Evolutionary conservation across 2,113 vertebrate genomes (phyloP).

Genomic region (Rhipidura dahli): DNA sequence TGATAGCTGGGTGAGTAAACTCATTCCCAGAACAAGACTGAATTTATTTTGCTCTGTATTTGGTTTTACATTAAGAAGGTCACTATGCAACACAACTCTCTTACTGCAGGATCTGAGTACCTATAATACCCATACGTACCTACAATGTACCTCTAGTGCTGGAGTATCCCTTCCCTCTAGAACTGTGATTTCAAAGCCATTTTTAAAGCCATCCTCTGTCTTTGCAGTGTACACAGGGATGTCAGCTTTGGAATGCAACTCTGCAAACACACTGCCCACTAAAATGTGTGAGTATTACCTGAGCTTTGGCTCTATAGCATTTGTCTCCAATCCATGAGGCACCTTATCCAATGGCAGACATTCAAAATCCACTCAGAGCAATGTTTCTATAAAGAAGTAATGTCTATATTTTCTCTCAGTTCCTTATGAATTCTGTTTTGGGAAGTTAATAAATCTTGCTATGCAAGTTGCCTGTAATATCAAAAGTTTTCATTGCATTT

Average conservation of each 20-base stretch:
- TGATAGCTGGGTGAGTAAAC: neutral
- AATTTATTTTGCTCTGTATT: neutral
- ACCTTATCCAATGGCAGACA: neutral
- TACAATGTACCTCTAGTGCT: fast-evolving
- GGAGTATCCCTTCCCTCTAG: neutral
- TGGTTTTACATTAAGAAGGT: neutral
- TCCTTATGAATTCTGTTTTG: neutral
- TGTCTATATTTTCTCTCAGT: neutral
- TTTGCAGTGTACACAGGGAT: conserved; percentile 68
- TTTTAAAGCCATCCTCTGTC: neutral
- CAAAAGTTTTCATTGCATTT: neutral
- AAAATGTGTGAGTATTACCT: conserved; percentile 69
- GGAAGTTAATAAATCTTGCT: neutral
- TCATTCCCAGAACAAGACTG: neutral
- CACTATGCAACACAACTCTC: neutral
- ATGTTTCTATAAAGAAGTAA: neutral
- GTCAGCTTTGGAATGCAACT: conserved; percentile 57
- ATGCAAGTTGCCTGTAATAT: neutral
- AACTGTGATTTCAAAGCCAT: neutral
- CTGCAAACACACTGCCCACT: conserved; percentile 35
- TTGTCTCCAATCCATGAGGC: neutral
- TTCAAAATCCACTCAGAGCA: neutral
- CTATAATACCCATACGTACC: neutral
- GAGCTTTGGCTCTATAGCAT: neutral
- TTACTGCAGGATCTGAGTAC: neutral